Percentiles rank a stretch among this genome's conserved stretches.
phyloP scores from a whole-genome alignment of 2,888 invertebrate genomes.

The Camptogramma bilineatum region DNA sequence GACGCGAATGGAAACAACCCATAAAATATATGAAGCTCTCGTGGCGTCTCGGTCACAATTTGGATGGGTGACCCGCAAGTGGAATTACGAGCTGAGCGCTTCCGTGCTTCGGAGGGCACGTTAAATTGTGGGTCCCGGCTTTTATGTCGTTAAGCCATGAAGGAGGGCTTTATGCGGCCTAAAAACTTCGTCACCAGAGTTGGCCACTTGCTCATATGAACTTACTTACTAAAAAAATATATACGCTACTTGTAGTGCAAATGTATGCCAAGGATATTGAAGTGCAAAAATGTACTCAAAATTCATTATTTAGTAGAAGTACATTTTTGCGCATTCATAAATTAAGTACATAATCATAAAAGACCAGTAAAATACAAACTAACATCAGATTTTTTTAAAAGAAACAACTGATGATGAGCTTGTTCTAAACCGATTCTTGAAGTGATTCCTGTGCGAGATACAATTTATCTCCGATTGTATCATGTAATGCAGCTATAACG shows the following conservation, averaged over 20 bases:
- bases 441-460: background rate
- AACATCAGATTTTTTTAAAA: background rate
- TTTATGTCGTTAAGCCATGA: too few species aligned
- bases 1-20: conserved; percentile 1
- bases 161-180: too few species aligned
- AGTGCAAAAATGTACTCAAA: background rate
- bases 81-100: too few species aligned
- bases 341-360: conserved; percentile 10
- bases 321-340: background rate
- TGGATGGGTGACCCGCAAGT: too few species aligned
- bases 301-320: background rate
- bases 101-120: too few species aligned
- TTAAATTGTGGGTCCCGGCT: too few species aligned
- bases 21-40: too few species aligned
- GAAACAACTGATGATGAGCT: background rate
- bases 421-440: too few species aligned
- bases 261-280: conserved; percentile 6
- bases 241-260: conserved; percentile 24
- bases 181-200: too few species aligned
- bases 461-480: background rate
- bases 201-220: too few species aligned
- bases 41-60: too few species aligned
- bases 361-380: background rate
- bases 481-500: background rate
- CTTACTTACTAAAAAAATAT: too few species aligned